Base-by-base conservation (phyloP, 2,888 invertebrate species). In the Cinara cedri region DNA sequence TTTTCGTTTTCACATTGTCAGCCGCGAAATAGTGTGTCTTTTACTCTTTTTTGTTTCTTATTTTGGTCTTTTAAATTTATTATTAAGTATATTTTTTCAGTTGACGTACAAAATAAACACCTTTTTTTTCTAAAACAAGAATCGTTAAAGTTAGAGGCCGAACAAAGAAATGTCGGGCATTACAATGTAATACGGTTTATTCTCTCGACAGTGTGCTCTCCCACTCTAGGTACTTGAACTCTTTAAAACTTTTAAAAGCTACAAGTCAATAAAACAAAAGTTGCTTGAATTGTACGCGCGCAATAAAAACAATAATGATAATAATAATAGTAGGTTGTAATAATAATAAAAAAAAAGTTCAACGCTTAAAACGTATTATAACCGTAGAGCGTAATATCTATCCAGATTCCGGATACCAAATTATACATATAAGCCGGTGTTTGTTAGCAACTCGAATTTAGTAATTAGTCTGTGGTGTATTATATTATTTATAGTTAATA, bases 171-270 rank as follows among this genome's bases (percentile, higher is more conserved):
- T 49, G 68, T 74, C 78, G 70, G 14, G 68, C 49, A 60, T 78
- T 68, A 60, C 74, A 14, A 21, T 54, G 63, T 68, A 78, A 70
- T 78, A 70, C 49, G 57, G 78, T 78, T 78, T 78, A 60, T 70
- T 78, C 57, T 78, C 49, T 60, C 21, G 16, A 16, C 49, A 46
- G 54, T 55, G 66, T 66, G 55, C 46, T 70, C 49, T 60, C 46
- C 46, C 60, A 14, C 66, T 21, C 49, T 49, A 49, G 60, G 49
- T 49, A 78, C 57, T 78, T 70, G 68, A 78, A 78, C 78, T 68
- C 68, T 78, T 76, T 76, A 76, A 49, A 78, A 78, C 49, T 78
- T 78, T 78, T 78, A 78, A 78, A 78, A 70, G 78, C 68, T 70
- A 78, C 68, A 70, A 78, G 68, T 78, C 66, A 68, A 70, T 78